phyloP scores from a whole-genome alignment of 2,888 invertebrate species.

The Heliconius ethilla region DNA sequence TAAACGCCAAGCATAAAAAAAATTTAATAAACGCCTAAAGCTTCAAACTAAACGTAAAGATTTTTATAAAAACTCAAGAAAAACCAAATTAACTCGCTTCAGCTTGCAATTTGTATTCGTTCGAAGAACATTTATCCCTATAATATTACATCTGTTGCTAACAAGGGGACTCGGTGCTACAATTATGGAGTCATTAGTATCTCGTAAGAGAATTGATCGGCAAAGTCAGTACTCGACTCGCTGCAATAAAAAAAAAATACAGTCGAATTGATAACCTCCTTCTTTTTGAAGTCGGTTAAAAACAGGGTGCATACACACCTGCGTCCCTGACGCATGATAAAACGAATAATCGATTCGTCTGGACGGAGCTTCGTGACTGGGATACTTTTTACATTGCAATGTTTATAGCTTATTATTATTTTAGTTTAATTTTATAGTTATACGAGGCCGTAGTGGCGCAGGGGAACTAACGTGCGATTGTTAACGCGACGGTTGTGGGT shows the following conservation, averaged over 20 bases:
- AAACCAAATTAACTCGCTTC: not conserved
- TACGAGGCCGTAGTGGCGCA: not conserved
- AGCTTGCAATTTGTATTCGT: not conserved
- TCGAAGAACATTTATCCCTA: constrained; percentile 13
- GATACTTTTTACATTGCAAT: constrained; percentile 64
- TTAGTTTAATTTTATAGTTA: not conserved
- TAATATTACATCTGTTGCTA: constrained; percentile 12
- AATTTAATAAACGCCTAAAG: not conserved
- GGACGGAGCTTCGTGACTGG: constrained; percentile 70
- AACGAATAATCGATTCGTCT: constrained; percentile 75
- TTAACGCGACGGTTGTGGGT: too few relatives aligned
- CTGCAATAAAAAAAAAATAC: constrained; percentile 50
- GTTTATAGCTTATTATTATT: constrained; percentile 42
- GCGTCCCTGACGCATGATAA: constrained; percentile 61
- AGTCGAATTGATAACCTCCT: too few relatives aligned
- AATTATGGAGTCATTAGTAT: constrained; percentile 25
- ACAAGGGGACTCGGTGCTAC: constrained; percentile 20
- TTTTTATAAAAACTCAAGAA: not conserved
- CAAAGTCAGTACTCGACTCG: constrained; percentile 28
- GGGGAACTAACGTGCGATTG: too few relatives aligned
- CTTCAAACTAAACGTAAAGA: not conserved
- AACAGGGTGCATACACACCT: constrained; percentile 63
- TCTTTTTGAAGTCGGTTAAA: too few relatives aligned
- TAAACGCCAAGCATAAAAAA: not conserved
- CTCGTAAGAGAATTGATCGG: constrained; percentile 37